Conservation (phyloP, 1,140 invertebrate genomes). For the Aphis gossypii region DNA sequence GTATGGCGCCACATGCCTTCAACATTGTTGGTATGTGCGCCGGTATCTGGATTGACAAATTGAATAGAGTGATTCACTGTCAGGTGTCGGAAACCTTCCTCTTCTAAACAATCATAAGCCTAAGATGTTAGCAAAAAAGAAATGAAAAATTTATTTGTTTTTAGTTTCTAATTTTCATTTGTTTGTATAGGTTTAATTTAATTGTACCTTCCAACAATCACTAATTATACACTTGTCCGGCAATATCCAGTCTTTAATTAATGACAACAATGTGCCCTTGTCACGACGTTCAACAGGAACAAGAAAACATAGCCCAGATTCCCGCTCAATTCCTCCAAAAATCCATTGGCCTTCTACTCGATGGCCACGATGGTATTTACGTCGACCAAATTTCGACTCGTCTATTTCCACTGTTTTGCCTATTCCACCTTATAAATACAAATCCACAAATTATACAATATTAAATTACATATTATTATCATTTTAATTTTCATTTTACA, state of each 20-base stretch:
- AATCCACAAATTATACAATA: no score
- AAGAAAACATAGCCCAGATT: not conserved
- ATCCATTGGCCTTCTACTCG: not conserved
- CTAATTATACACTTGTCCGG: not conserved
- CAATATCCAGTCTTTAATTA: conserved; percentile 6
- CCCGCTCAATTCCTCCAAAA: not conserved
- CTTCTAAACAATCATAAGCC: conserved; percentile 16
- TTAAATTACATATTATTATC: no score
- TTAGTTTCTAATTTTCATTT: not conserved
- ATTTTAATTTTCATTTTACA: no score
- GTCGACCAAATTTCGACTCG: no score
- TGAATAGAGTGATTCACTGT: not conserved
- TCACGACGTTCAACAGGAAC: not conserved
- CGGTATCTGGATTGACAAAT: not conserved
- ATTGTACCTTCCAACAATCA: not conserved
- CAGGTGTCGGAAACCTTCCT: not conserved
- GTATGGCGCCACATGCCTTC: not conserved
- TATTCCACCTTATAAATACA: not conserved
- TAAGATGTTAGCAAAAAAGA: not conserved
- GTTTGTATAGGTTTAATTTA: no score
- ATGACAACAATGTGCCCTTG: not conserved
- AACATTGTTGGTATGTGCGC: not conserved
- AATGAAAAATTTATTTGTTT: not conserved
- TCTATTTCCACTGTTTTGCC: no score
- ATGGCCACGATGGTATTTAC: no score